Base-by-base conservation (phyloP, 2,888 invertebrate genomes). In the Junonia oenone region DNA sequence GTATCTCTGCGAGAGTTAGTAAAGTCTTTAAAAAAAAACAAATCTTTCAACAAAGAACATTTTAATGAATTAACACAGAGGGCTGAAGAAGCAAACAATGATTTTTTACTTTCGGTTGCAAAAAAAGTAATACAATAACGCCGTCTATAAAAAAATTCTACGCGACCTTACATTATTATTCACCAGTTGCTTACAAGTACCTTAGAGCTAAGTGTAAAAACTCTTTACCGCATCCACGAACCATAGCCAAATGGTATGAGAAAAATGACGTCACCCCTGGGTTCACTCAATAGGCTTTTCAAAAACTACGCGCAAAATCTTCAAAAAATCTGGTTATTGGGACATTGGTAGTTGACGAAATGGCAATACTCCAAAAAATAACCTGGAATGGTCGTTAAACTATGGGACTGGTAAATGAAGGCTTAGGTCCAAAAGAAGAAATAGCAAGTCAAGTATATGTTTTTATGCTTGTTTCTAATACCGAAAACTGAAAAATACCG, bases 41-140 rank as follows among this genome's bases (percentile, higher is more conserved):
- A 43, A 38, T 33, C 26, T 33, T 14, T 38, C 27, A 38, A 38
- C 5, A 50, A 50, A 38, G 38, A 40, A 50, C 38, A 50, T 50
- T 50, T 50, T 38, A 50, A 50, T 38, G 38, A 50, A 40, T 15
- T 50, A 17, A 29, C 38, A 50, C 38, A 50, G 29, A 50, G 29
- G 27, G 49, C 49, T 38, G 49, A 50, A n/a, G 38, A 50, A 38
- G 49, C 49, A 26, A 50, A 50, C 29, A 50, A 50, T 26, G 49
- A 50, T 38, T 50, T 50, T 14, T 11, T 40, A 38, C 38, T 50
- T 38, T 38, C 38, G 29, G 14, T 50, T 26, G 33, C 29, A 38
- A 38, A 38, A 40, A 50, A 50, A 38, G 26, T 26, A 38, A 40
- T 15, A 14, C 9, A 26, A 22, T 50, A 38, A 15, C 49, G 26